These are phyloP conservation scores for Turritopsis rubra DNA, from an alignment of 30 jellyfish, hydroid and myxozoan genomes.

Conservation along the genomic window DNA sequence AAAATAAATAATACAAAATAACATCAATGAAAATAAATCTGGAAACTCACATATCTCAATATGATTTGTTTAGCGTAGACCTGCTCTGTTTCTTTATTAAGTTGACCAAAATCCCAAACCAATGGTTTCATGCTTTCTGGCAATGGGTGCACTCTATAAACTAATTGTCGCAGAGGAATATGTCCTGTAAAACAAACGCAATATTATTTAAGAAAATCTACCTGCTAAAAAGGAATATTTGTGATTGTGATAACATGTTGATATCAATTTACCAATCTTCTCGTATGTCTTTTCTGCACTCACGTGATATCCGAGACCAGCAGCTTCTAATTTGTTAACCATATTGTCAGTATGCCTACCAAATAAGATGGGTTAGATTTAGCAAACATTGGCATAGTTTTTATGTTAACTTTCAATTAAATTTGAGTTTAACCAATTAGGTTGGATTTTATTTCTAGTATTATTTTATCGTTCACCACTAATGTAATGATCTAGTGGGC, in stretches of 20 bases:
- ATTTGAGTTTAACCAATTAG: no score
- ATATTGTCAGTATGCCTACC: constrained; percentile 43
- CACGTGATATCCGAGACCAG: constrained; percentile 55
- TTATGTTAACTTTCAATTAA: neutral
- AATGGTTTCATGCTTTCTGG: constrained; percentile 64
- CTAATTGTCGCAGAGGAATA: constrained; percentile 50
- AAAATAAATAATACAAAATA: neutral
- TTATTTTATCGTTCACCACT: no score
- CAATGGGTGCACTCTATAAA: constrained; percentile 43
- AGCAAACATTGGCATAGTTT: no score
- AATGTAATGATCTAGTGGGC: no score
- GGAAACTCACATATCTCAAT: constrained; percentile 26
- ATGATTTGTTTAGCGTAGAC: constrained; percentile 47
- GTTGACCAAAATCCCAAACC: constrained; percentile 67
- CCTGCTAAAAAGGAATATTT: no score
- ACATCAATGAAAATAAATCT: neutral
- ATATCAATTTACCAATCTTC: constrained; percentile 37
- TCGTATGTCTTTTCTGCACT: constrained; percentile 36
- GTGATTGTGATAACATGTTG: no score
- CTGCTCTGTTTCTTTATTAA: constrained; percentile 37
- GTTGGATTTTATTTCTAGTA: no score
- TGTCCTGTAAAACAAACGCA: constrained; percentile 16
- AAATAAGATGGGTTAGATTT: neutral
- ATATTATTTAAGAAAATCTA: no score
- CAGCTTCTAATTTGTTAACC: constrained; percentile 40